Conservation (phyloP, 2,888 invertebrate genomes). For the Tenodera sinensis region DNA sequence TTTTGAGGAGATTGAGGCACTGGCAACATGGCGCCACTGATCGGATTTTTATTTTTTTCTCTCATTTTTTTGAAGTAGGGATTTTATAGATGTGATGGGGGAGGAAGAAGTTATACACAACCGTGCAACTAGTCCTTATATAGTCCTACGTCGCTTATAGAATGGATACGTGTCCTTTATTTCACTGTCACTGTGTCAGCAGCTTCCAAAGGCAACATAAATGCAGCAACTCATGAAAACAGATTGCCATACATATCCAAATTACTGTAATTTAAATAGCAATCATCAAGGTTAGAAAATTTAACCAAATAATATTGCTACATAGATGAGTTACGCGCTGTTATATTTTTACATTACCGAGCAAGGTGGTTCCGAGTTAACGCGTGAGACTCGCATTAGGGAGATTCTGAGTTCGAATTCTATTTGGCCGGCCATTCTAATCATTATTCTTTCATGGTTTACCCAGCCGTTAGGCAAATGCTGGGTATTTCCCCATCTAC, state of each 20-base stretch:
- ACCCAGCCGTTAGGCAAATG: no score
- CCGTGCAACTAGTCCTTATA: neutral
- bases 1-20: conserved; percentile 13
- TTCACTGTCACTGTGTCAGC: neutral
- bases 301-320: no score
- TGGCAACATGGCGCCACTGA: conserved; percentile 5
- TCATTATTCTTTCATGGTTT: no score
- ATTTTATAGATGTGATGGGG: neutral
- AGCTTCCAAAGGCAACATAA: neutral
- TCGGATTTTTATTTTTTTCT: conserved; percentile 16
- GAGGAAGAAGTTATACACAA: neutral
- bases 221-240: neutral
- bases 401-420: no score
- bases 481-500: no score
- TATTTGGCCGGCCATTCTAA: no score
- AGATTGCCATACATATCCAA: neutral
- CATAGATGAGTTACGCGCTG: no score
- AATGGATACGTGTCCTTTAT: neutral
- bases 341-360: no score
- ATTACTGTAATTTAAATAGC: no score
- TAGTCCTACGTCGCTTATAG: neutral
- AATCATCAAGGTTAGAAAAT: no score
- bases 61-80: neutral
- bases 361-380: no score
- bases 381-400: no score